These are phyloP conservation scores for Prionailurus bengalensis DNA, from an alignment of 2,113 vertebrate genomes.

Conservation along the genomic window DNA sequence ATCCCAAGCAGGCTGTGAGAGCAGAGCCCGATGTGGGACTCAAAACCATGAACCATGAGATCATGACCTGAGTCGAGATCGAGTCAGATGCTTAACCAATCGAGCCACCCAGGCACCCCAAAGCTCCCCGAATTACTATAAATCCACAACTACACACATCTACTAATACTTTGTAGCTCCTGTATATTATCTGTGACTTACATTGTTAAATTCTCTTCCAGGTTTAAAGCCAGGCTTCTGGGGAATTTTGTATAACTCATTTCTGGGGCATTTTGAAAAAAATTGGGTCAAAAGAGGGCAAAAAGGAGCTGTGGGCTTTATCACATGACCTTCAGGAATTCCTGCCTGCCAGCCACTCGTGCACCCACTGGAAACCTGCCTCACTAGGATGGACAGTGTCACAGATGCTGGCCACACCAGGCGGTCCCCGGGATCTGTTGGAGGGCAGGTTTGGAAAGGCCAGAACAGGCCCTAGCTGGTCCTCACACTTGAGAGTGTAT, in stretches of 20 bases:
- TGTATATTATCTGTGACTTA: neutral
- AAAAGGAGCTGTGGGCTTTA: neutral
- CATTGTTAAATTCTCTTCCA: neutral
- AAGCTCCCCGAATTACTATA: neutral
- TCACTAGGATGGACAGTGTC: too few relatives aligned
- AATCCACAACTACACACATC: neutral
- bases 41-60: too few relatives aligned
- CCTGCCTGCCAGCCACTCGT: neutral
- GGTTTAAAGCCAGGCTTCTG: neutral
- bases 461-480: neutral
- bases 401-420: neutral
- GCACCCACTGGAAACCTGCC: fast-evolving
- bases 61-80: too few relatives aligned
- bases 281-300: neutral
- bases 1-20: too few relatives aligned
- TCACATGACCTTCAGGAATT: neutral
- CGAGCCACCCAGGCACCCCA: too few relatives aligned
- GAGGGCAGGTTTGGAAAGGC: neutral
- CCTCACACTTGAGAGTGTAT: neutral
- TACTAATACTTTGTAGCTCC: neutral
- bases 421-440: too few relatives aligned
- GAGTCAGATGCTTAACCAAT: too few relatives aligned
- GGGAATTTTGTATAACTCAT: neutral
- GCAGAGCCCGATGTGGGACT: too few relatives aligned
- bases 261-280: neutral